Evolutionary conservation across 2,797 vertebrate species (phyloP).

Genomic region (Pogonophryne albipinna): DNA sequence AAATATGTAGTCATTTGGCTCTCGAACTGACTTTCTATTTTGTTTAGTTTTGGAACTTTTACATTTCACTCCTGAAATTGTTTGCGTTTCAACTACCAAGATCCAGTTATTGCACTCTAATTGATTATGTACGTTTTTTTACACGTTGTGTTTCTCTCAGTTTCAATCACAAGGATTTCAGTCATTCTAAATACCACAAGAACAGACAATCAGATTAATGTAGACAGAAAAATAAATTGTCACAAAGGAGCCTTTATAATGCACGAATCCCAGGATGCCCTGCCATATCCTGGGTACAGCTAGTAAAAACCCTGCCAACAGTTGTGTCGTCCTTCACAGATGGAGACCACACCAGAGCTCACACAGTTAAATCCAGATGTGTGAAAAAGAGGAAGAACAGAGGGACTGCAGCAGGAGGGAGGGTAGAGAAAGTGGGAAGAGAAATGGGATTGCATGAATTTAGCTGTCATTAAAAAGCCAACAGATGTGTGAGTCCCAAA

Average conservation of each 20-base stretch:
- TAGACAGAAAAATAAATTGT: slow-evolving; percentile 33
- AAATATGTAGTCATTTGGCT: slow-evolving; percentile 23
- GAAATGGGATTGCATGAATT: slow-evolving; percentile 88
- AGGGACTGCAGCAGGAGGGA: slow-evolving; percentile 72
- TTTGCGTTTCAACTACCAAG: neutral
- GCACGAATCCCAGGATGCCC: slow-evolving; percentile 31
- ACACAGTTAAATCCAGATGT: slow-evolving; percentile 82
- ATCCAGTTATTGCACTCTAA: slow-evolving; percentile 5
- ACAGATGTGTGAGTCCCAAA: slow-evolving; percentile 92
- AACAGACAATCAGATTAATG: slow-evolving; percentile 3
- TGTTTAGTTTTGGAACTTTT: neutral
- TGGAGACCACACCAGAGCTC: slow-evolving; percentile 84
- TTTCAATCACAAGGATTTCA: neutral
- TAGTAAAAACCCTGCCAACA: slow-evolving; percentile 59
- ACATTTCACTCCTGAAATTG: neutral
- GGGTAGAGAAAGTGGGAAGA: slow-evolving; percentile 77
- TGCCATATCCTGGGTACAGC: slow-evolving; percentile 52
- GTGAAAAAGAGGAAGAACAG: slow-evolving; percentile 78
- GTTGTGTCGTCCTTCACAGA: slow-evolving; percentile 87
- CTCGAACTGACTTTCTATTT: neutral
- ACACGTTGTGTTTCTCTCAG: neutral
- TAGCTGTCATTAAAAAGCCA: slow-evolving; percentile 89
- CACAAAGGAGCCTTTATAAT: slow-evolving; percentile 19
- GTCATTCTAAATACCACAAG: neutral
- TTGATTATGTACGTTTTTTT: neutral